A percentile compares a stretch with the other conserved stretches of the same genome.
These are phyloP conservation scores for Parasteatoda lunata DNA, from an alignment of 2,888 invertebrate genomes.

Conservation along the genomic window DNA sequence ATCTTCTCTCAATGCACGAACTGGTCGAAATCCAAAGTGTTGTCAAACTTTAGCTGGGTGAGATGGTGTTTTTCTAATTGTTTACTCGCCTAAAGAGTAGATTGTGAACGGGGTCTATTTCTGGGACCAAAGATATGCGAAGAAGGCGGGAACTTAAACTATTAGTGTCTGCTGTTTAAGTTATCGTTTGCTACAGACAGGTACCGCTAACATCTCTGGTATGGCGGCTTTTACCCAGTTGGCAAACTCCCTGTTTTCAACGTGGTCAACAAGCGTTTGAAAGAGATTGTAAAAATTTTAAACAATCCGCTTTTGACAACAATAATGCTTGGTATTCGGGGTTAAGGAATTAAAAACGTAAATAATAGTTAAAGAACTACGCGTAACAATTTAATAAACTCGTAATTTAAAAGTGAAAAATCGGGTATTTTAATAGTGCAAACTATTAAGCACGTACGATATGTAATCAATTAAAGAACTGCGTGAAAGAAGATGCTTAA, in stretches of 20 bases:
- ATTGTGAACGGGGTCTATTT: slow-evolving; percentile 37
- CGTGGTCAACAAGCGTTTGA: neutral
- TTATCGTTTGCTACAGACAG: slow-evolving; percentile 59
- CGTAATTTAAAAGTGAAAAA: too few species aligned
- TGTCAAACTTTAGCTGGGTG: slow-evolving; percentile 43
- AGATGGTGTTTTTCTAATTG: slow-evolving; percentile 16
- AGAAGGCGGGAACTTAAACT: slow-evolving; percentile 23
- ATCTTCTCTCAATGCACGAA: neutral
- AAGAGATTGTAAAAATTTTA: too few species aligned
- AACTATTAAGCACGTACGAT: too few species aligned
- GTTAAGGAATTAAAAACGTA: too few species aligned
- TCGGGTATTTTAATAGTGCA: too few species aligned
- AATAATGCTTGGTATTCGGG: too few species aligned
- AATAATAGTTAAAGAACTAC: too few species aligned
- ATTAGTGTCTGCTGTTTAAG: slow-evolving; percentile 54
- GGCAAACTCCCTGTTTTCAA: slow-evolving; percentile 11
- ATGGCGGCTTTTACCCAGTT: slow-evolving; percentile 40
- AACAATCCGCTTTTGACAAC: too few species aligned
- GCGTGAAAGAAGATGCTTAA: too few species aligned
- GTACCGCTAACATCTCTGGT: slow-evolving; percentile 46
- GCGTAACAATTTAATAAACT: too few species aligned
- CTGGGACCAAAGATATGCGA: slow-evolving; percentile 35
- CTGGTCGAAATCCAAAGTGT: slow-evolving; percentile 49
- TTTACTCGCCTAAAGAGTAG: slow-evolving; percentile 50
- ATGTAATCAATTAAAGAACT: too few species aligned